Conservation (phyloP, 2,113 vertebrate genomes). For the Leucopsar rothschildi region DNA sequence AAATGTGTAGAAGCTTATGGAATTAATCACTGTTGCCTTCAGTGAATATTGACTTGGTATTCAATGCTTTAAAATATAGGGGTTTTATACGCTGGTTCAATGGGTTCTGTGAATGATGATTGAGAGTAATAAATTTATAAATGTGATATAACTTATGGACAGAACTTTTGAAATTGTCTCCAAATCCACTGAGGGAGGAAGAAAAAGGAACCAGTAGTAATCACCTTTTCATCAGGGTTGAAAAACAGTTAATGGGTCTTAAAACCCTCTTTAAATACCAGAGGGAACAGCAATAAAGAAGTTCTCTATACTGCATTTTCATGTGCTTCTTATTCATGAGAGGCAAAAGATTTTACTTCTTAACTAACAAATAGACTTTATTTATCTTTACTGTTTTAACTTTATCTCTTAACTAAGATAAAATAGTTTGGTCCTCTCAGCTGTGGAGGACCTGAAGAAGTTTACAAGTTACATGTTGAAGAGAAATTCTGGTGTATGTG, state of each 20-base stretch:
- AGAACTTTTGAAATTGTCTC: not conserved
- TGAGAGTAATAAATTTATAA: not conserved
- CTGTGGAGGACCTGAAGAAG: not conserved
- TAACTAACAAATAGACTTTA: not conserved
- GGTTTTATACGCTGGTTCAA: not conserved
- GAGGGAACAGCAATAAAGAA: not conserved
- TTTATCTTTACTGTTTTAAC: not conserved
- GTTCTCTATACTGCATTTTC: not conserved
- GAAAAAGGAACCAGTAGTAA: not conserved
- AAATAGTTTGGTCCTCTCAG: not conserved
- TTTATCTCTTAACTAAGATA: not conserved
- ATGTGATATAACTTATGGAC: not conserved
- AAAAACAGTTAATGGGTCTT: not conserved
- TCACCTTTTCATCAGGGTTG: not conserved
- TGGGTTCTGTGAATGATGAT: not conserved
- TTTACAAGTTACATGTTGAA: not conserved
- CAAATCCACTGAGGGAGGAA: not conserved
- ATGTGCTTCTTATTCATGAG: not conserved
- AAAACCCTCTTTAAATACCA: not conserved
- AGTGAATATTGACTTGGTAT: not conserved
- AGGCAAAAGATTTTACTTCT: not conserved
- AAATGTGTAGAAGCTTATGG: not conserved
- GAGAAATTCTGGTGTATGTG: not conserved
- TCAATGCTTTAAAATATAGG: not conserved
- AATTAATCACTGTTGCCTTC: not conserved